These are phyloP conservation scores for Cololabis saira DNA, from an alignment of 2,113 vertebrate genomes.

Conservation along the genomic window DNA sequence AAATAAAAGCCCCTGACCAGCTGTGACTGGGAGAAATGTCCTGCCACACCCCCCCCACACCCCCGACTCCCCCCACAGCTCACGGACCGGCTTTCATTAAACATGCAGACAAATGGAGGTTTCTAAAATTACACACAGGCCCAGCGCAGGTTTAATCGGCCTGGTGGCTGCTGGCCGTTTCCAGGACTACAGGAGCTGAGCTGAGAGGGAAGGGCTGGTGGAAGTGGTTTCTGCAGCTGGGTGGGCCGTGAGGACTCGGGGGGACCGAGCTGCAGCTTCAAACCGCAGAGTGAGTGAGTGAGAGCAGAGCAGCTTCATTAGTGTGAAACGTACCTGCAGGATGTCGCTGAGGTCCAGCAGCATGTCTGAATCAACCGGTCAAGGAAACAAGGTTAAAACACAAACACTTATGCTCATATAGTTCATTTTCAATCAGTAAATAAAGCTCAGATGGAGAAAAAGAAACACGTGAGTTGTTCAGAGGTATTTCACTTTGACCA, in stretches of 20 bases:
- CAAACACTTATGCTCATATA: too few relatives aligned
- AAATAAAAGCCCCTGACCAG: constrained; percentile 81
- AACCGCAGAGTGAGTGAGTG: too few relatives aligned
- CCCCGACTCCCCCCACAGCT: constrained; percentile 42
- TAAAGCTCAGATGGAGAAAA: too few relatives aligned
- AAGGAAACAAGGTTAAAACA: neutral
- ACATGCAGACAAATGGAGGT: constrained; percentile 62
- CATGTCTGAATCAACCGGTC: constrained; percentile 87
- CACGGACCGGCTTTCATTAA: constrained; percentile 47
- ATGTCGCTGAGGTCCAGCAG: constrained; percentile 96
- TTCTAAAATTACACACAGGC: constrained; percentile 47
- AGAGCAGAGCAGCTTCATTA: too few relatives aligned
- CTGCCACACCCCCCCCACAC: constrained; percentile 33
- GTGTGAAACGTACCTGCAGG: constrained; percentile 86
- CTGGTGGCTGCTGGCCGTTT: constrained; percentile 8
- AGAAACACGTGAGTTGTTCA: too few relatives aligned
- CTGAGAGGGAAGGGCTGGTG: too few relatives aligned
- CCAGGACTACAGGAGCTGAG: constrained; percentile 11
- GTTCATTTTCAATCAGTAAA: too few relatives aligned
- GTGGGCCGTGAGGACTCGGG: too few relatives aligned
- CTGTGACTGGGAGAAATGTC: constrained; percentile 68
- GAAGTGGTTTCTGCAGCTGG: too few relatives aligned
- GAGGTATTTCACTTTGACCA: too few relatives aligned
- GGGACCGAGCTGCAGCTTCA: too few relatives aligned
- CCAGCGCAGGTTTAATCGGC: constrained; percentile 38